phyloP scores from a whole-genome alignment of 2,113 vertebrate genomes.

The Scophthalmus maximus region DNA sequence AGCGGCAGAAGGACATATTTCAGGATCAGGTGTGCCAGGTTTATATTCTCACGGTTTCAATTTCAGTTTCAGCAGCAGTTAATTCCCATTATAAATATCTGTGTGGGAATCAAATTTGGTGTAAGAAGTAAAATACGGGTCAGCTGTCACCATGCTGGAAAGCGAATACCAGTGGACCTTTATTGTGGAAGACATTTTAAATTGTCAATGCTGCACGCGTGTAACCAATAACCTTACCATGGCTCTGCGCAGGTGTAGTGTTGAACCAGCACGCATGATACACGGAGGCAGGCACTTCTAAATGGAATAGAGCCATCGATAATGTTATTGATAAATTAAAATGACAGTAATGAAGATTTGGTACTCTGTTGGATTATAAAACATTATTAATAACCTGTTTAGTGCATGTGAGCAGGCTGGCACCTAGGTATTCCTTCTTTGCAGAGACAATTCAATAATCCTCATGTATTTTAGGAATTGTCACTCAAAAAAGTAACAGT shows the following conservation, averaged over 20 bases:
- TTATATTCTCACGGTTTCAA: conserved; percentile 6
- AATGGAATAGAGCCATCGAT: not conserved
- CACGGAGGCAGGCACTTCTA: not conserved
- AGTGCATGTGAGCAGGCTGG: conserved; percentile 1
- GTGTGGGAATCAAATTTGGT: not conserved
- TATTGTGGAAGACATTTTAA: conserved; percentile 2
- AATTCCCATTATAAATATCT: not conserved
- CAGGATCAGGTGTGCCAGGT: conserved; percentile 26
- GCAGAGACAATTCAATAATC: not conserved
- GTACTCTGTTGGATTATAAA: not conserved
- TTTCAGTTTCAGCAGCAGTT: conserved; percentile 24
- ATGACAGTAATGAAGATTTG: not conserved
- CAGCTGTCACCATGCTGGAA: not conserved
- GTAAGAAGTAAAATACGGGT: too few relatives aligned
- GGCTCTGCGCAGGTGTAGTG: not conserved
- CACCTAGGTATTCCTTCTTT: conserved; percentile 1
- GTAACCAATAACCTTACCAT: not conserved
- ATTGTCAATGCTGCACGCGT: conserved; percentile 1
- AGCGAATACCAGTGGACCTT: not conserved
- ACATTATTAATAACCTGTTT: not conserved
- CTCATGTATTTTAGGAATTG: conserved; percentile 22
- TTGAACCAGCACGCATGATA: conserved; percentile 10
- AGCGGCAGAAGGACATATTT: conserved; percentile 5
- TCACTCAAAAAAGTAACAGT: not conserved
- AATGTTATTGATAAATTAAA: conserved; percentile 17